Evolutionary conservation across 2,888 invertebrate species (phyloP), one percentile per base, ranked within the genome.

Genomic region (Teleiodes luculella): DNA sequence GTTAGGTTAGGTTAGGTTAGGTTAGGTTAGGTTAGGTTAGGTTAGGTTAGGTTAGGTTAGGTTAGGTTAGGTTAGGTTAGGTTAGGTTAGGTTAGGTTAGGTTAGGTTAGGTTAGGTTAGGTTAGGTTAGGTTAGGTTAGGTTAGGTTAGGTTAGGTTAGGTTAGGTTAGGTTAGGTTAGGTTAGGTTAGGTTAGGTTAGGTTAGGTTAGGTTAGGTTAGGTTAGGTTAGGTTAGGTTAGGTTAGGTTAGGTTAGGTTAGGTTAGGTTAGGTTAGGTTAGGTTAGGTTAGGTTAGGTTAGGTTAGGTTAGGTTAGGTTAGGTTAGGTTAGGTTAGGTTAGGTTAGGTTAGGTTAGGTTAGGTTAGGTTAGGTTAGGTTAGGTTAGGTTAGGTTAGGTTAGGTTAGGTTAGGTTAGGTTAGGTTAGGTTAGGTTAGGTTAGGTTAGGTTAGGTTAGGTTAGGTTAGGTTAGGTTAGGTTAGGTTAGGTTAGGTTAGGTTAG

Each of bases 401-500:
- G 53, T 53, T 53, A 53, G 53, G 53, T 53, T 53, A 53, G 53
- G 53, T 53, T 53, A 53, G 53, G 53, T 53, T 53, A 53, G 53
- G 53, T 53, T 53, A 53, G 53, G 53, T 53, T 53, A 53, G 53
- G 53, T 53, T 53, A 53, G 53, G 53, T 53, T 53, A 53, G 53
- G 53, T 53, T 53, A 53, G 53, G 53, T 53, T 48, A 50, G 53
- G 55, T 54, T 53, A 50, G 53, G 55, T 54, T 47, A 54, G 53
- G 57, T 57, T 56, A 53, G 55, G 51, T 53, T 53, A 57, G 53
- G 58, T 57, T 57, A 52, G 53, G 55, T 55, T 55, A 55, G 53
- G 53, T 55, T 57, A 60, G 58, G 57, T 58, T 58, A 57, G 58
- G 58, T 60, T 60, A 58, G 58, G 59, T 57, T 59, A 56, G 57